Conservation (phyloP, 2,888 invertebrate species). For the Coleophora deauratella region DNA sequence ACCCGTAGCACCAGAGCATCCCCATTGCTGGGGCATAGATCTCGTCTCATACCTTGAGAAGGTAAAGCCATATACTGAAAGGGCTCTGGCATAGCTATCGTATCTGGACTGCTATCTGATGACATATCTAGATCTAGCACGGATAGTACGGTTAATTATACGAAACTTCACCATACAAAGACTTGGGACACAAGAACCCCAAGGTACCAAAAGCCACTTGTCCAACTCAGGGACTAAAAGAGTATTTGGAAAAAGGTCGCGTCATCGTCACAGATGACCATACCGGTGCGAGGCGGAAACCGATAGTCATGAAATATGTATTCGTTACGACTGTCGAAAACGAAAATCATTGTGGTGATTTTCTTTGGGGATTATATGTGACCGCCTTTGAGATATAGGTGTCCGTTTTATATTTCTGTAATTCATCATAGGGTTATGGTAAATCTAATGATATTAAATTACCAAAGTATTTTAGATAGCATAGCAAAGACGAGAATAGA, state of each 20-base stretch:
- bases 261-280: constrained; percentile 27
- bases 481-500: no score
- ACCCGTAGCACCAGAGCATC: no score
- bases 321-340: constrained; percentile 25
- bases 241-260: constrained; percentile 21
- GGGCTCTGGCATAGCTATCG: no score
- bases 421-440: not conserved
- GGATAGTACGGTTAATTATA: no score
- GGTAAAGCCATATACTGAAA: no score
- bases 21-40: no score
- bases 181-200: no score
- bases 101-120: no score
- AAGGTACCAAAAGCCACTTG: not conserved
- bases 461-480: no score
- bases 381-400: constrained; percentile 2
- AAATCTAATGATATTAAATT: not conserved
- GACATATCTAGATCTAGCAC: no score
- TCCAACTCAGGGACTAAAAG: constrained; percentile 9
- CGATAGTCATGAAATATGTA: constrained; percentile 46
- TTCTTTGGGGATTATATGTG: constrained; percentile 10
- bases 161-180: no score
- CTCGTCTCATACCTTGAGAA: no score
- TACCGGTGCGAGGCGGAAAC: constrained; percentile 10
- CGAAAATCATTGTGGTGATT: constrained; percentile 21
- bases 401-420: not conserved